Conservation (phyloP, 2,888 invertebrate species). For the Zygogramma bicolorata region DNA sequence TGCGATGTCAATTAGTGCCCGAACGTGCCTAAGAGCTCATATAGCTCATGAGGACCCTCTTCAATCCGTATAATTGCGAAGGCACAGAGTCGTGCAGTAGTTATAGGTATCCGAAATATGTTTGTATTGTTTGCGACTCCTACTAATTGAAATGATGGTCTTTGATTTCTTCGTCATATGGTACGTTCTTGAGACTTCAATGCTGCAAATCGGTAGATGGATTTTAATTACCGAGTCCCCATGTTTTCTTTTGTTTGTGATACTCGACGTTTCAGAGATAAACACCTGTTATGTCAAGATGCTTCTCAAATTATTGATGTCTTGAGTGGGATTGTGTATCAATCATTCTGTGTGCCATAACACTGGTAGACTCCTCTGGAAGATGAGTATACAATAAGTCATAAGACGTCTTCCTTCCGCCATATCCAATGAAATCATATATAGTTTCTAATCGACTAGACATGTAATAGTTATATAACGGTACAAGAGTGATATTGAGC, state of each 20-base stretch:
- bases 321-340: neutral
- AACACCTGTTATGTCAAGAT: neutral
- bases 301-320: neutral
- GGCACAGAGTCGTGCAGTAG: conserved; percentile 49
- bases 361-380: too few relatives aligned
- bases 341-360: neutral
- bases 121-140: conserved; percentile 45
- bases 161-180: conserved; percentile 22
- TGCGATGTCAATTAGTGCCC: conserved; percentile 54
- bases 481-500: too few relatives aligned
- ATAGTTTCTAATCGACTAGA: too few relatives aligned
- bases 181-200: neutral
- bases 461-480: too few relatives aligned
- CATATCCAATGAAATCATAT: too few relatives aligned
- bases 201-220: neutral
- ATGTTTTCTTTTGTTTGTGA: neutral
- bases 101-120: conserved; percentile 51
- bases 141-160: conserved; percentile 21
- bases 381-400: too few relatives aligned
- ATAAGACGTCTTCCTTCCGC: too few relatives aligned
- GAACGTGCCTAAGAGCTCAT: conserved; percentile 60
- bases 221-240: neutral
- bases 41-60: conserved; percentile 51
- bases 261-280: neutral
- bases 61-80: conserved; percentile 49